Evolutionary conservation across 1,140 invertebrate genomes (phyloP).

Genomic region (Camponotus vicinus): DNA sequence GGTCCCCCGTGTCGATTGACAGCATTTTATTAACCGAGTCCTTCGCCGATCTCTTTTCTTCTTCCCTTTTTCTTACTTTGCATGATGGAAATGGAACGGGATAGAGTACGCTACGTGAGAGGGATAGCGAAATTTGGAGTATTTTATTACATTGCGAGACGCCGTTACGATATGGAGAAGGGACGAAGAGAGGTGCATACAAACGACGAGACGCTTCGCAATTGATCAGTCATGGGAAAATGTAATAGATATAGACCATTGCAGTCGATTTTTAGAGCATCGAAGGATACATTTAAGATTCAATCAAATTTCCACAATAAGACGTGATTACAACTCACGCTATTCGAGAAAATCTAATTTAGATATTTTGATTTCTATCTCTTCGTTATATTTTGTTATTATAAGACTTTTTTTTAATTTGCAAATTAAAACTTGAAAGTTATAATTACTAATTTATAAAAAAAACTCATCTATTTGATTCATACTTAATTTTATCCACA

Average conservation of each 20-base stretch:
- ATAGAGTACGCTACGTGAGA: constrained; percentile 21
- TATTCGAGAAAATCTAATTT: not conserved
- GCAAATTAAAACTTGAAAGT: not conserved
- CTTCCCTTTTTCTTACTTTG: not conserved
- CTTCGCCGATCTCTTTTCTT: not conserved
- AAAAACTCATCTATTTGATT: not conserved
- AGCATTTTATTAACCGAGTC: constrained; percentile 43
- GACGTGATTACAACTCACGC: not conserved
- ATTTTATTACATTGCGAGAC: not conserved
- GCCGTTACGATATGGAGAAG: not conserved
- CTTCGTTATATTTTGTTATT: not conserved
- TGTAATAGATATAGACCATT: not conserved
- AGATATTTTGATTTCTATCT: no score
- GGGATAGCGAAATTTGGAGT: constrained; percentile 7
- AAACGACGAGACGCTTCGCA: constrained; percentile 19
- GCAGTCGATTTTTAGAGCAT: no score
- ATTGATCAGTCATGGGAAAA: constrained; percentile 6
- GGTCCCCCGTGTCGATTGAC: constrained; percentile 20
- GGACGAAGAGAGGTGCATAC: not conserved
- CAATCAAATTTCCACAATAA: not conserved
- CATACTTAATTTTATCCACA: not conserved
- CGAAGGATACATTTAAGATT: no score
- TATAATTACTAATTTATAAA: not conserved
- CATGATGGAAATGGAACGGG: not conserved
- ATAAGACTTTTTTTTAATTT: not conserved